These are phyloP conservation scores for Sebastes kiyomatsui DNA, from an alignment of 2,797 vertebrate species.

Conservation along the genomic window DNA sequence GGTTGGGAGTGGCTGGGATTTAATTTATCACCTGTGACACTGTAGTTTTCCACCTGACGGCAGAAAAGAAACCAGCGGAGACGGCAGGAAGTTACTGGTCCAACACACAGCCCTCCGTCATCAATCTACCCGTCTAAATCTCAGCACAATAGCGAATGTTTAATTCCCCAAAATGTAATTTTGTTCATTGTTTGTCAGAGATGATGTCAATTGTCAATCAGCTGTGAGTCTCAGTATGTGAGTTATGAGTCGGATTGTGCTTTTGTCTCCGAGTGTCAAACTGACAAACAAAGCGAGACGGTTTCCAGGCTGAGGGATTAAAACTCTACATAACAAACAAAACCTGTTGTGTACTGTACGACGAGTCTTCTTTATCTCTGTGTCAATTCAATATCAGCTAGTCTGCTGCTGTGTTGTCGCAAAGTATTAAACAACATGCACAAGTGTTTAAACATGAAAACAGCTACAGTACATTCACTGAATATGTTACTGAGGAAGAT, in stretches of 20 bases:
- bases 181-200: background rate
- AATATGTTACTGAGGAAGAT: no score
- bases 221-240: background rate
- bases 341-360: conserved; percentile 18
- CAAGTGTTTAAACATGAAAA: background rate
- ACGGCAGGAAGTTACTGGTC: background rate
- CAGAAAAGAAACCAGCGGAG: background rate
- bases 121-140: background rate
- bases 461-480: no score
- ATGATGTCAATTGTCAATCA: background rate
- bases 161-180: background rate
- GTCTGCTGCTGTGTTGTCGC: background rate
- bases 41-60: conserved; percentile 15
- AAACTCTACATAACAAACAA: conserved; percentile 12
- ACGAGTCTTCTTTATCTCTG: background rate
- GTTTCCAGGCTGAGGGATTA: conserved; percentile 53
- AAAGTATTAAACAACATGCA: background rate
- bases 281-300: conserved; percentile 30
- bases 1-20: background rate
- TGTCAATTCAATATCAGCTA: background rate
- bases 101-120: no score
- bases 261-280: conserved; percentile 16
- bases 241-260: background rate
- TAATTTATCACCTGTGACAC: background rate
- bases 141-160: background rate